Percentiles rank a stretch among this genome's conserved stretches.
phyloP scores from a whole-genome alignment of 2,797 vertebrate genomes.

The Discoglossus pictus region DNA sequence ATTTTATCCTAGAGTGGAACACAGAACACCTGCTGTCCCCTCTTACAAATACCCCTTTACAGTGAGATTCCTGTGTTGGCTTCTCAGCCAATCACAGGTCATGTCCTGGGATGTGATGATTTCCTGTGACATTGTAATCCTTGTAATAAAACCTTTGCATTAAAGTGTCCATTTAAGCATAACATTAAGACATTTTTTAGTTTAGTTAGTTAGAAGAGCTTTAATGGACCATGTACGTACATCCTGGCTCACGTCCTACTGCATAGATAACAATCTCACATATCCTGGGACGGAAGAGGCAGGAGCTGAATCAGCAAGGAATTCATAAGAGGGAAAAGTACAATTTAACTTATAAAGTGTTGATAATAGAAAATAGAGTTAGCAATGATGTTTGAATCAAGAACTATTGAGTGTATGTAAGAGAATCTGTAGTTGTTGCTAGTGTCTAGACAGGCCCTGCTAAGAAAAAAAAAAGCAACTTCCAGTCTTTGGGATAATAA shows the following conservation, averaged over 20 bases:
- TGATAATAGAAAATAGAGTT: conserved; percentile 32
- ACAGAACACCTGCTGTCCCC: too few relatives aligned
- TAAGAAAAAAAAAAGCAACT: conserved; percentile 18
- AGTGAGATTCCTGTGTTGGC: too few relatives aligned
- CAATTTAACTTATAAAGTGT: conserved; percentile 14
- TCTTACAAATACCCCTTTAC: too few relatives aligned
- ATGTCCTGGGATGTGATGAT: too few relatives aligned
- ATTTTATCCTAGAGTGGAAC: too few relatives aligned
- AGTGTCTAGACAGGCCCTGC: conserved; percentile 35
- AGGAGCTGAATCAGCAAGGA: conserved; percentile 27
- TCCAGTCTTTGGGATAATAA: conserved; percentile 11
- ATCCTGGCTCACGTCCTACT: neutral
- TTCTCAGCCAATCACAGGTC: too few relatives aligned
- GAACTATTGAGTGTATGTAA: conserved; percentile 40
- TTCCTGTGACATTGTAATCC: too few relatives aligned
- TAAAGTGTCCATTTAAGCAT: too few relatives aligned
- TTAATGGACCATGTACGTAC: neutral
- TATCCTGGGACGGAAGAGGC: conserved; percentile 1
- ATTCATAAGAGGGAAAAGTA: conserved; percentile 12
- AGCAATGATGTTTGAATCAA: conserved; percentile 47
- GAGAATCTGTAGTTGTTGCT: conserved; percentile 3
- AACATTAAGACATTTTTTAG: too few relatives aligned
- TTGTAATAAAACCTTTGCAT: too few relatives aligned
- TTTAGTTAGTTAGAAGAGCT: neutral
- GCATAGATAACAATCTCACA: neutral